Percentiles rank a stretch among this genome's conserved stretches.
Evolutionary conservation across 2,888 invertebrate species (phyloP).

Genomic region (Leptarthrus brevirostris): DNA sequence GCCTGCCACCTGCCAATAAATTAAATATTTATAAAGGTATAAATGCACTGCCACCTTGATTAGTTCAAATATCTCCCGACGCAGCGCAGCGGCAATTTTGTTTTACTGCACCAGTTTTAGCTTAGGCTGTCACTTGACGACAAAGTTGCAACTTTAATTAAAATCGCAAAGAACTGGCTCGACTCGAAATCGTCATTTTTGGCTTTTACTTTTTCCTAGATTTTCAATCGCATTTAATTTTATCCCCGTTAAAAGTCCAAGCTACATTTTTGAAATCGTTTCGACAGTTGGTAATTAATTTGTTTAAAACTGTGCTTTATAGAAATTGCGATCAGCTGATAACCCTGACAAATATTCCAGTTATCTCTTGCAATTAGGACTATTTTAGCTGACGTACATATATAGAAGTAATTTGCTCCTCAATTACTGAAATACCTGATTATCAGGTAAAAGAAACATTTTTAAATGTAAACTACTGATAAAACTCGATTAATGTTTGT

Average conservation of each 20-base stretch:
- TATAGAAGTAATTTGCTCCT: no score
- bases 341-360: background rate
- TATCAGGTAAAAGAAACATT: no score
- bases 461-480: no score
- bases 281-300: conserved; percentile 51
- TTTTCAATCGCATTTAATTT: conserved; percentile 28
- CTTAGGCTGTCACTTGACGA: conserved; percentile 9
- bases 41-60: conserved; percentile 30
- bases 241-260: conserved; percentile 43
- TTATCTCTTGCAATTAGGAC: conserved; percentile 5
- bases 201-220: conserved; percentile 30
- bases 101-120: conserved; percentile 12
- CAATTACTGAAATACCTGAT: no score
- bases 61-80: background rate
- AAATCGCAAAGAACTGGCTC: conserved; percentile 29
- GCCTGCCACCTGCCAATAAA: conserved; percentile 35
- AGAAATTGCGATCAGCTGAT: conserved; percentile 12
- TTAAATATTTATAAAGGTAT: conserved; percentile 41
- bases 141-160: conserved; percentile 27
- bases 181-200: conserved; percentile 25
- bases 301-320: conserved; percentile 48
- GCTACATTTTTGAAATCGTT: conserved; percentile 49
- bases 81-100: conserved; percentile 21
- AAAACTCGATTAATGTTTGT: no score
- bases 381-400: no score